Conservation (phyloP, 2,113 vertebrate genomes). For the Saccopteryx bilineata region DNA sequence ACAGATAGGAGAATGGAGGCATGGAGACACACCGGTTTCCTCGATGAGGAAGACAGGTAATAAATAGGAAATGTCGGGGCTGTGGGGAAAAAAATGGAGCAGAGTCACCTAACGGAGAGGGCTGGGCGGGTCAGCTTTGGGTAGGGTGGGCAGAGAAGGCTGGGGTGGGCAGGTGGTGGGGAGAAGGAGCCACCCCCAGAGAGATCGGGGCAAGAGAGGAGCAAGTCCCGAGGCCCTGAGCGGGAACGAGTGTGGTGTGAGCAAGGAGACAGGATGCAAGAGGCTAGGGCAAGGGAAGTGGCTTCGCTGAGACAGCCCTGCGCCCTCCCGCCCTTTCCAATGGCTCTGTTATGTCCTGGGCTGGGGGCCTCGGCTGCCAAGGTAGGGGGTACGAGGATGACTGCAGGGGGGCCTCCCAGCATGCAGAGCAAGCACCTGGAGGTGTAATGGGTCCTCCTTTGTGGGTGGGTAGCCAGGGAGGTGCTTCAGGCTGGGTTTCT, state of each 20-base stretch:
- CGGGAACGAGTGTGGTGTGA: neutral
- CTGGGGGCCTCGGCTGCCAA: neutral
- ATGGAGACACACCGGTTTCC: neutral
- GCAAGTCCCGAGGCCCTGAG: neutral
- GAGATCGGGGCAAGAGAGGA: neutral
- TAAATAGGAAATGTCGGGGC: neutral
- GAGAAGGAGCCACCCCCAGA: too few species aligned
- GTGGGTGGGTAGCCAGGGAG: neutral
- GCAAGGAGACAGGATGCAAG: neutral
- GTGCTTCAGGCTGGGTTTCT: neutral
- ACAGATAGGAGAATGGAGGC: constrained; percentile 41
- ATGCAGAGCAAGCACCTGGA: neutral
- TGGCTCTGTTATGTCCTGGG: neutral
- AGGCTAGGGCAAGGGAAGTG: rapidly evolving
- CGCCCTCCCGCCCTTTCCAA: neutral
- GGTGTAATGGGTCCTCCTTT: neutral
- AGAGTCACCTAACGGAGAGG: neutral
- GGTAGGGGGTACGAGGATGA: rapidly evolving
- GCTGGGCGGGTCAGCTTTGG: rapidly evolving
- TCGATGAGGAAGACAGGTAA: neutral
- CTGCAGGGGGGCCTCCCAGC: too few species aligned
- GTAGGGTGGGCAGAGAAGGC: rapidly evolving
- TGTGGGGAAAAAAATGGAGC: neutral
- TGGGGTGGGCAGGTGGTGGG: rapidly evolving
- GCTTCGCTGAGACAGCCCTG: neutral